These are phyloP conservation scores for Pseudomyrmex sp. DNA, from an alignment of 1,140 invertebrate genomes.

Conservation along the genomic window DNA sequence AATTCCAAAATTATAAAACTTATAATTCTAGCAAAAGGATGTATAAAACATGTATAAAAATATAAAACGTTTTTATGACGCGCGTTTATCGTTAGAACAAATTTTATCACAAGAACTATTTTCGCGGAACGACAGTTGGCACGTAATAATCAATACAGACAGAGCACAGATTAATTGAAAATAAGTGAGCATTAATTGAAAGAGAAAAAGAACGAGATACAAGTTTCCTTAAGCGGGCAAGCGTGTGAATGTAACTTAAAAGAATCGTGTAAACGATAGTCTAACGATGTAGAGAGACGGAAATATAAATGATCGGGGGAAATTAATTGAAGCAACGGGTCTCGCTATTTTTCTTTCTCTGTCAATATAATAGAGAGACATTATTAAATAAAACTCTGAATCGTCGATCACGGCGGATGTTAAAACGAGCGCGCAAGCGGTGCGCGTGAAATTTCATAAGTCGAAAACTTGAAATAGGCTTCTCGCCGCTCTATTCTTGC, in stretches of 20 bases:
- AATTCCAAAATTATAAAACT: neutral
- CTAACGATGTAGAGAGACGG: constrained; percentile 13
- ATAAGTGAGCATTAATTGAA: constrained; percentile 76
- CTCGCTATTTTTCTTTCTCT: no score
- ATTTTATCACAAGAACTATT: constrained; percentile 64
- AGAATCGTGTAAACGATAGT: constrained; percentile 46
- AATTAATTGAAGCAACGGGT: constrained; percentile 56
- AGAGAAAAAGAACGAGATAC: constrained; percentile 72
- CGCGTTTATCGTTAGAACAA: constrained; percentile 58
- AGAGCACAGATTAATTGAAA: constrained; percentile 81
- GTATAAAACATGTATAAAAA: no score
- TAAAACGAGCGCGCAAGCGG: no score
- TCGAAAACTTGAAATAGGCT: constrained; percentile 5
- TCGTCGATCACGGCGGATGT: neutral
- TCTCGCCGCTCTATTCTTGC: neutral
- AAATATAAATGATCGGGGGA: constrained; percentile 32
- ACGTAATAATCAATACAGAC: constrained; percentile 80
- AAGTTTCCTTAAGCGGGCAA: constrained; percentile 71
- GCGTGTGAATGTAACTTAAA: constrained; percentile 52
- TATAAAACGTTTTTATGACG: constrained; percentile 58
- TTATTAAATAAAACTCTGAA: neutral
- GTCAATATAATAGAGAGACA: no score
- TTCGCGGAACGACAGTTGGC: constrained; percentile 69
- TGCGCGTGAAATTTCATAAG: neutral
- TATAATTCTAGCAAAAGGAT: neutral